phyloP scores from a whole-genome alignment of 2,113 vertebrate species.

The Alethe diademata region DNA sequence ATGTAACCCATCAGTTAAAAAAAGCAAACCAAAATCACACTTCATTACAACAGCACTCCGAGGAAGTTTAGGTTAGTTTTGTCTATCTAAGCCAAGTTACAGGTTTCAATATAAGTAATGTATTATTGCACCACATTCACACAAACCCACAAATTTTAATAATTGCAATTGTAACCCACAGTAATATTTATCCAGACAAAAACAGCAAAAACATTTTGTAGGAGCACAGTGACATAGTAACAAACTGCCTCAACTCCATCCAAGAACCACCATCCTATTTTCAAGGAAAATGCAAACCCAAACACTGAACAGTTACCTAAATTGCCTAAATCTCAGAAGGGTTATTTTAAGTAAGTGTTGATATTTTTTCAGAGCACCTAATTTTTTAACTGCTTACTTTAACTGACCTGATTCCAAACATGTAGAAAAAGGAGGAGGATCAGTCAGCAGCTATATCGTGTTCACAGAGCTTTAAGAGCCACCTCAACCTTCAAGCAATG shows the following conservation, averaged over 20 bases:
- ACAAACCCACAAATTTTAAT: not conserved
- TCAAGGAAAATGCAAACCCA: not conserved
- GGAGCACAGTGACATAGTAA: not conserved
- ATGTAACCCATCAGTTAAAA: not conserved
- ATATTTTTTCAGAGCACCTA: not conserved
- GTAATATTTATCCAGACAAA: not conserved
- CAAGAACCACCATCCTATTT: not conserved
- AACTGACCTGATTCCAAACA: not conserved
- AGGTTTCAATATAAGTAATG: not conserved
- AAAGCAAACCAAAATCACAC: not conserved
- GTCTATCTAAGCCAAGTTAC: not conserved
- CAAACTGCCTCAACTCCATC: not conserved
- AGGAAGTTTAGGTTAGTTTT: not conserved
- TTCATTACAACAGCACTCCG: not conserved
- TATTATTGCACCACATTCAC: not conserved
- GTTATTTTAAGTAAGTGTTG: not conserved
- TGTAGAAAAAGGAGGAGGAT: not conserved
- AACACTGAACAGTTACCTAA: not conserved
- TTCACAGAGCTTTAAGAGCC: not conserved
- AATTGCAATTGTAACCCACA: not conserved
- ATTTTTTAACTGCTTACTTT: not conserved
- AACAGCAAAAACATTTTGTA: not conserved
- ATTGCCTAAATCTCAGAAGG: not conserved
- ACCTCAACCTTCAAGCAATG: not conserved
- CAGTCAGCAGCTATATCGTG: not conserved